Conservation (phyloP, 2,888 invertebrate genomes). For the Oscheius sp. region DNA sequence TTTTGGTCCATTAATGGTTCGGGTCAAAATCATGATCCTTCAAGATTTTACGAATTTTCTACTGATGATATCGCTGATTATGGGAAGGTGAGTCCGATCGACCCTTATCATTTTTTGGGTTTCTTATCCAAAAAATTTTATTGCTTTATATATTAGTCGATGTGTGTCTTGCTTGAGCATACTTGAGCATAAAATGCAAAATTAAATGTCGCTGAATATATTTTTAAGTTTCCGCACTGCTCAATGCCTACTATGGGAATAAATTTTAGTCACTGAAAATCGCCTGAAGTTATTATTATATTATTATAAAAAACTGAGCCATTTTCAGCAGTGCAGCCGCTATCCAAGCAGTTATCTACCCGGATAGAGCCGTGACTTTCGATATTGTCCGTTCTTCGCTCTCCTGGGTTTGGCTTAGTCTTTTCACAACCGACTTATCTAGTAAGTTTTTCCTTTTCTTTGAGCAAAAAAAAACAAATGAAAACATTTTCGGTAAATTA, state of each 20-base stretch:
- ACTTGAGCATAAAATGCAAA: too few species aligned
- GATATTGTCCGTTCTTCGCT: slow-evolving; percentile 70
- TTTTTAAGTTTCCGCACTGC: too few species aligned
- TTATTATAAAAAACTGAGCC: too few species aligned
- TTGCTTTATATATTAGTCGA: neutral
- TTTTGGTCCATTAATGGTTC: slow-evolving; percentile 72
- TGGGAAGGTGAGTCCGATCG: slow-evolving; percentile 50
- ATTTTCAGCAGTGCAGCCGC: slow-evolving; percentile 63
- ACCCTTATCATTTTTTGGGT: neutral
- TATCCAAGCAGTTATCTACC: slow-evolving; percentile 73
- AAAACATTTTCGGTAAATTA: too few species aligned
- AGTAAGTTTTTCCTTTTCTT: slow-evolving; percentile 21
- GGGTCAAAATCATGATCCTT: slow-evolving; percentile 72
- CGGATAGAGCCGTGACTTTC: slow-evolving; percentile 71
- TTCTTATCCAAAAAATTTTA: too few species aligned
- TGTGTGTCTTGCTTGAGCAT: neutral
- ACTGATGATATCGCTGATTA: slow-evolving; percentile 58
- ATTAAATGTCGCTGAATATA: too few species aligned
- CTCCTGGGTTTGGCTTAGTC: slow-evolving; percentile 72
- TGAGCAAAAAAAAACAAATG: too few species aligned
- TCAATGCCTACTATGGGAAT: too few species aligned
- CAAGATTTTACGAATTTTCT: slow-evolving; percentile 67
- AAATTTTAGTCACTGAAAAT: too few species aligned
- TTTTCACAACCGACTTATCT: slow-evolving; percentile 72
- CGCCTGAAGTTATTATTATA: too few species aligned